Evolutionary conservation across 2,888 invertebrate genomes (phyloP).

Genomic region (Hesperia comma): DNA sequence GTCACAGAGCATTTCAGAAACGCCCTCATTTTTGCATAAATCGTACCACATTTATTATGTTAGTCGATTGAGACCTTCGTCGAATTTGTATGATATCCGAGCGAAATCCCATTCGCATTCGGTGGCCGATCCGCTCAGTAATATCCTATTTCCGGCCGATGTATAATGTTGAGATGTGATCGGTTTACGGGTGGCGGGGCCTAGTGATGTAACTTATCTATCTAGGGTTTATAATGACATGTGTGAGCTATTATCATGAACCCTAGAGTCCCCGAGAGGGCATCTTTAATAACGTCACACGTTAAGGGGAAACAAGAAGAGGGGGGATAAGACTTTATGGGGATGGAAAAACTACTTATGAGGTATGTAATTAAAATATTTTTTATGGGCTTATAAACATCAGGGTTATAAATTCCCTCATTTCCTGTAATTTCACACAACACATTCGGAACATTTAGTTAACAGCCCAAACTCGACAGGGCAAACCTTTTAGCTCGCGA

Average conservation of each 20-base stretch:
- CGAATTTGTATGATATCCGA: slow-evolving; percentile 8
- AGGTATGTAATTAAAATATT: neutral
- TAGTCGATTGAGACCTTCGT: neutral
- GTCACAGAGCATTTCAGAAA: too few relatives aligned
- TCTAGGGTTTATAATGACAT: neutral
- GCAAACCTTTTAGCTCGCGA: slow-evolving; percentile 26
- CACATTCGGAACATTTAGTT: slow-evolving; percentile 23
- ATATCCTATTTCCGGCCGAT: slow-evolving; percentile 9
- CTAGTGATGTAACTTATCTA: neutral
- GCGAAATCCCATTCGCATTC: neutral
- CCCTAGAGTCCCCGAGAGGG: too few relatives aligned
- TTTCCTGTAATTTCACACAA: neutral
- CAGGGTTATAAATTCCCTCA: neutral
- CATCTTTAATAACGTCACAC: too few relatives aligned
- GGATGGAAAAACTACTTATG: too few relatives aligned
- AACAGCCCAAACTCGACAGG: slow-evolving; percentile 16
- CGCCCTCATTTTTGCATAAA: too few relatives aligned
- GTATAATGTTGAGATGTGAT: slow-evolving; percentile 10
- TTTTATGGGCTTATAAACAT: neutral
- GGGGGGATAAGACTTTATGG: too few relatives aligned
- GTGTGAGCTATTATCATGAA: slow-evolving; percentile 12
- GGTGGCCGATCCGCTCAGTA: neutral
- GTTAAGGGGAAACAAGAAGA: too few relatives aligned
- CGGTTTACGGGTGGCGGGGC: neutral
- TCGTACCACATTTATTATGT: neutral